These are phyloP conservation scores for Pseudomyrmex sp. DNA, from an alignment of 1,140 invertebrate genomes.

Conservation along the genomic window DNA sequence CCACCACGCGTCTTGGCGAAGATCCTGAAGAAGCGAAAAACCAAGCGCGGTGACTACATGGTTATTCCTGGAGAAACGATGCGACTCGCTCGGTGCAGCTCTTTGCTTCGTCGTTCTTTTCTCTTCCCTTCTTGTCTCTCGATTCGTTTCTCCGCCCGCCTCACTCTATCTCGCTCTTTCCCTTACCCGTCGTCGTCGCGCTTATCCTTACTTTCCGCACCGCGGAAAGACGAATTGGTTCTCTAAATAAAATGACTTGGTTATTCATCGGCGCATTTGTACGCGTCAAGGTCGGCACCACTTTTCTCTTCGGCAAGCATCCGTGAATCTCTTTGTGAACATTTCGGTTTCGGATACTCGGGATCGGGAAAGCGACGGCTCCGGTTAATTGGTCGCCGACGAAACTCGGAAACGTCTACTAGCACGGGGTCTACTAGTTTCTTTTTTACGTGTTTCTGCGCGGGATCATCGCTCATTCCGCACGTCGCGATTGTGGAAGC, in stretches of 20 bases:
- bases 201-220: slow-evolving; percentile 53
- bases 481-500: slow-evolving; percentile 47
- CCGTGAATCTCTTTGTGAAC: slow-evolving; percentile 68
- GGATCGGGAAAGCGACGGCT: slow-evolving; percentile 13
- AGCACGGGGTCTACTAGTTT: slow-evolving; percentile 18
- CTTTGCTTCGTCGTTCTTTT: slow-evolving; percentile 52
- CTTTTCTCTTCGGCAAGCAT: slow-evolving; percentile 65
- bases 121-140: slow-evolving; percentile 25
- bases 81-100: slow-evolving; percentile 49
- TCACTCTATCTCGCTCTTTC: slow-evolving; percentile 3
- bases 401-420: slow-evolving; percentile 45
- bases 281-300: slow-evolving; percentile 78
- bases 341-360: slow-evolving; percentile 10
- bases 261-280: slow-evolving; percentile 85
- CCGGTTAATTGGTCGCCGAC: slow-evolving; percentile 70
- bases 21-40: slow-evolving; percentile 71
- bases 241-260: slow-evolving; percentile 85
- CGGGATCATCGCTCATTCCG: slow-evolving; percentile 51
- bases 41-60: slow-evolving; percentile 68
- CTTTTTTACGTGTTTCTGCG: slow-evolving; percentile 42
- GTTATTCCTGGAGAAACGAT: slow-evolving; percentile 80
- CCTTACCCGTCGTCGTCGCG: slow-evolving; percentile 45
- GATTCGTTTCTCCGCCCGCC: neutral
- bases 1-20: slow-evolving; percentile 46
- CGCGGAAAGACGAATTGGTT: slow-evolving; percentile 83